Conservation (phyloP, 2,797 vertebrate genomes). For the Rhabdomys pumilio region DNA sequence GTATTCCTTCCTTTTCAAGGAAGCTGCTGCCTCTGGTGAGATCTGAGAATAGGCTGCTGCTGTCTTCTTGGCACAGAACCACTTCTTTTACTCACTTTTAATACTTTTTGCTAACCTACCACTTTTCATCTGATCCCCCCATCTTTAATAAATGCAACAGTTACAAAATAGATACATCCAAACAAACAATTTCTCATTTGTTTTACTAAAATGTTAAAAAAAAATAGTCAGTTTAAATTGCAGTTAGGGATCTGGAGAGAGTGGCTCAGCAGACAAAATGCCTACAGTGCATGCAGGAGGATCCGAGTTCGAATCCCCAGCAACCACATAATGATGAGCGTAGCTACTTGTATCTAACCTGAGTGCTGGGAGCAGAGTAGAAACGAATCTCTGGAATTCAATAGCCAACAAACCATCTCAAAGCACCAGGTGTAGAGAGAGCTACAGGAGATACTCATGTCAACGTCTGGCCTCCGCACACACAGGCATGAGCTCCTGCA, state of each 20-base stretch:
- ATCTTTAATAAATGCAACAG: conserved; percentile 42
- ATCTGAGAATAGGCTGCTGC: conserved; percentile 16
- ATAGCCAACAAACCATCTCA: background rate
- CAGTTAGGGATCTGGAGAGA: background rate
- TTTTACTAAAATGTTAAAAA: conserved; percentile 57
- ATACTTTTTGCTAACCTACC: background rate
- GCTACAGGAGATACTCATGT: background rate
- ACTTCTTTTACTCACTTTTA: conserved; percentile 10
- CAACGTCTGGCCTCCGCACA: background rate
- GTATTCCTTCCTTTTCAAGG: conserved; percentile 18
- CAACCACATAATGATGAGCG: background rate
- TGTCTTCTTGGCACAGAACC: background rate
- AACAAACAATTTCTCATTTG: conserved; percentile 3
- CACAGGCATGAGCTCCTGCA: background rate
- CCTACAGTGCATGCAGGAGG: background rate
- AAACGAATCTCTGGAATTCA: background rate
- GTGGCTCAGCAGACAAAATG: background rate
- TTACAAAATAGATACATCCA: background rate
- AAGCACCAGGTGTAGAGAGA: background rate
- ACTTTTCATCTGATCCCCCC: background rate
- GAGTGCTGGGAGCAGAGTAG: background rate
- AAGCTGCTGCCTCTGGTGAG: conserved; percentile 8
- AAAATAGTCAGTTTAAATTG: background rate
- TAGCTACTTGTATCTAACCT: background rate
- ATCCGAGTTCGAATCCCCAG: background rate